Evolutionary conservation across 2,113 vertebrate species (phyloP), one percentile per base, ranked within the genome.

Genomic region (Oxyura jamaicensis): DNA sequence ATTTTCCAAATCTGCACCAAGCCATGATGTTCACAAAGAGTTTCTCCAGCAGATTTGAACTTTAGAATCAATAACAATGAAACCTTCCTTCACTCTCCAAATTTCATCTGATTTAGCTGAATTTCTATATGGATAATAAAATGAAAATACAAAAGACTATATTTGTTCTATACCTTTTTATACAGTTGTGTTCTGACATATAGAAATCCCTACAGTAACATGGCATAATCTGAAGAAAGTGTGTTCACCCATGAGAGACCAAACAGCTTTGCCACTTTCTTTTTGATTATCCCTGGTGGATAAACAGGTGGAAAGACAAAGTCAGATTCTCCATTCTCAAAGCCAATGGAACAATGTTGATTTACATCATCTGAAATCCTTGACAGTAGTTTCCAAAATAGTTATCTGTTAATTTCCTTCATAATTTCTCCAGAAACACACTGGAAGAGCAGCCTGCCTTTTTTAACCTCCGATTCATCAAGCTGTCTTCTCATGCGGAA

Each of bases 1-100:
- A 25, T 68, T 86, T 86, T 95, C 83, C 73, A 83, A 86, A 59
- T 10, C 29, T 44, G 20, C 68, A 88, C 93, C 93, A 96, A 88
- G 75, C 33, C 88, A 60, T 94, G 93, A 91, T 2, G 6, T 29
- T 84, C 44, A 18, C 1, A 1, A 95, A 6, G 44, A 16, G 53
- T 28, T 91, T 81, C 85, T 72, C 76, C 22, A 91, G 83, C n/a
- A 65, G 73, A 79, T 90, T 90, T 56, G 73, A 62, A 48, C 94
- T 92, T 94, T 86, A 90, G 90, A 94, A 97, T 74, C 79, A 75
- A 67, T 6, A 86, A 90, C 39, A 46, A 35, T 19, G 66, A 78
- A 91, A 65, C 33, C 10, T 52, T 73, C 55, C 76, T 93, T 56
- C 56, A 29, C 82, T 88, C 91, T 65, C 62, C 52, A 33, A 86